These are phyloP conservation scores for Agrotis exclamationis DNA, from an alignment of 2,888 invertebrate species.

Conservation along the genomic window DNA sequence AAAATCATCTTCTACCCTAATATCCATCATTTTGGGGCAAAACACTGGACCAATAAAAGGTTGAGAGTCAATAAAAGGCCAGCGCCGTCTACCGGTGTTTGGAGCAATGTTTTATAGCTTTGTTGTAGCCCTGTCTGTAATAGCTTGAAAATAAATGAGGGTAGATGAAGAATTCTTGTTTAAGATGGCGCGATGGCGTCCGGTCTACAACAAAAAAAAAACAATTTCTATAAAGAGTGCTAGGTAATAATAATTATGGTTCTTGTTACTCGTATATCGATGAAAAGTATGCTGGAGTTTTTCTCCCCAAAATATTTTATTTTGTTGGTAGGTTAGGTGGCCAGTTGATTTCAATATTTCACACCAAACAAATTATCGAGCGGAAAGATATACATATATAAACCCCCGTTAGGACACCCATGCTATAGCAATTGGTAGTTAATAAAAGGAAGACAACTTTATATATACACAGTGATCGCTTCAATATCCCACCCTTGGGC, in stretches of 20 bases:
- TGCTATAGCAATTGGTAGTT: no score
- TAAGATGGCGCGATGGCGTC: no score
- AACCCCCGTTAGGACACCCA: no score
- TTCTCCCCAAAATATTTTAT: neutral
- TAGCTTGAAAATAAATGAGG: conserved; percentile 15
- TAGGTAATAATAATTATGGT: no score
- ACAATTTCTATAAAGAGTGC: no score
- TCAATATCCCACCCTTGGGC: no score
- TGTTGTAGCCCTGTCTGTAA: conserved; percentile 7
- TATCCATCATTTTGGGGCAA: conserved; percentile 54
- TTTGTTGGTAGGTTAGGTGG: no score
- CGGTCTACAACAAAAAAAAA: neutral
- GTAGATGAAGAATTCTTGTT: neutral
- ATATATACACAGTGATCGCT: no score
- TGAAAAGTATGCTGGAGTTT: neutral
- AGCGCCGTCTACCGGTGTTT: conserved; percentile 43
- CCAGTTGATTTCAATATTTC: no score
- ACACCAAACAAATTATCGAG: no score
- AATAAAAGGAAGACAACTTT: no score
- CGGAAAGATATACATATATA: no score
- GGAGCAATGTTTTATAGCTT: conserved; percentile 27
- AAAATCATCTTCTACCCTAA: conserved; percentile 61
- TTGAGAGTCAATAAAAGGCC: conserved; percentile 58
- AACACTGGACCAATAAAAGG: conserved; percentile 62
- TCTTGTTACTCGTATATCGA: neutral